These are phyloP conservation scores for Meta bourneti DNA, from an alignment of 2,888 invertebrate species.

Conservation along the genomic window DNA sequence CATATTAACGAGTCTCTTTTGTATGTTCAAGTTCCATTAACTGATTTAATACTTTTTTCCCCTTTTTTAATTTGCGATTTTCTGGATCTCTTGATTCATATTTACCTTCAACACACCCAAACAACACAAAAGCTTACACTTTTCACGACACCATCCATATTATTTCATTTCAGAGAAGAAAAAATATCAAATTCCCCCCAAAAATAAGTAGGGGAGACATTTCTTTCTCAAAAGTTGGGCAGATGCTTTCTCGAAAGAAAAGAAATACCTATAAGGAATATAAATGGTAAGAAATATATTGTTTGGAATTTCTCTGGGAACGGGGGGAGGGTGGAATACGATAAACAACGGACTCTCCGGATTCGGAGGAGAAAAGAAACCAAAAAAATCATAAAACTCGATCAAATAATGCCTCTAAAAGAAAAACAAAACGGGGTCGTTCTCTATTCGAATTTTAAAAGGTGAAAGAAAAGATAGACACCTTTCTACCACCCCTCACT, in stretches of 20 bases:
- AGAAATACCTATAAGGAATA: conserved; percentile 69
- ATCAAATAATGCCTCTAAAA: conserved; percentile 72
- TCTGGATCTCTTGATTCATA: not conserved
- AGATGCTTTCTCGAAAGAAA: conserved; percentile 56
- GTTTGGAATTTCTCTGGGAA: conserved; percentile 63
- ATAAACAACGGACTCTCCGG: conserved; percentile 63
- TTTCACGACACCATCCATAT: not conserved
- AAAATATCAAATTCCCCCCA: not conserved
- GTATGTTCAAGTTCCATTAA: too few species aligned
- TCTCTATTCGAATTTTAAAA: conserved; percentile 68
- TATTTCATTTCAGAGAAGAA: not conserved
- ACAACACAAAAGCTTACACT: not conserved
- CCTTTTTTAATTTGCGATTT: too few species aligned
- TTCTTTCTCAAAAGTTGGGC: conserved; percentile 9
- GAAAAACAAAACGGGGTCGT: conserved; percentile 48
- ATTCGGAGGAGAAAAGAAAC: conserved; percentile 26
- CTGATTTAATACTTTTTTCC: too few species aligned
- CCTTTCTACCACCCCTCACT: not conserved
- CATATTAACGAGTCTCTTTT: too few species aligned
- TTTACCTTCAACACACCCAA: not conserved
- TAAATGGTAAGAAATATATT: conserved; percentile 75
- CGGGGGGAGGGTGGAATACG: not conserved
- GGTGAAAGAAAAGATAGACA: conserved; percentile 49
- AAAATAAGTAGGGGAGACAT: not conserved
- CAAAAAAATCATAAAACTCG: conserved; percentile 71